Evolutionary conservation across 2,888 invertebrate species (phyloP), one percentile per base, ranked within the genome.

Genomic region (Scrobipalpa costella): DNA sequence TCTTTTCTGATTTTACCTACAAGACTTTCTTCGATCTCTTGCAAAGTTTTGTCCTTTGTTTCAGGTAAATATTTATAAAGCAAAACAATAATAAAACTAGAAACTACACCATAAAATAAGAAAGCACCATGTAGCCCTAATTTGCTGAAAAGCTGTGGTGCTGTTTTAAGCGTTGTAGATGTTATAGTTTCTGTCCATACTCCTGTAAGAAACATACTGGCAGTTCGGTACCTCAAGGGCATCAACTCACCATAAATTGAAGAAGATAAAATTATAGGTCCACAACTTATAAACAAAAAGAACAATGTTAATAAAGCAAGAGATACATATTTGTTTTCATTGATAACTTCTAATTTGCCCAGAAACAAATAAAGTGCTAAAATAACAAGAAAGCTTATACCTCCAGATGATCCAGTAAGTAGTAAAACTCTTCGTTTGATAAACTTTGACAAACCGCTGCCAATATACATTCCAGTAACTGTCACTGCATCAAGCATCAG

Each of bases 401-500:
- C 83, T 34, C 81, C 65, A 3, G 73, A 69, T 0, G 83, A 80
- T 7, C 81, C 75, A 0, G 69, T 67, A 21, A 85, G 62, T 38
- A 83, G 73, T 40, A 86, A 68, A 2, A 78, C 80, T 59, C 85
- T 70, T 67, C 85, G 75, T 64, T 76, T 82, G 5, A 82, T 52
- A 66, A 78, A 69, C 66, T 75, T 83, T 13, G 80, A 72, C 47
- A 82, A 64, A 55, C 72, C 70, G 71, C 85, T 80, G 11, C 85
- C 86, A 19, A 79, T 40, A 69, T 84, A 85, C 79, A 81, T 81
- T 7, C 83, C 81, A 1, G 80, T 66, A 49, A 86, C 79, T 9
- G 84, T 86, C 0, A 85, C 75, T 3, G 80, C 85, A 49, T 86
- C 86, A 57, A 86, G 71, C 61, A 86, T 76, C 8, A 86, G 71